Evolutionary conservation across 2,797 vertebrate species (phyloP), one percentile per base, ranked within the genome.

Genomic region (Sebastes aleutianus): DNA sequence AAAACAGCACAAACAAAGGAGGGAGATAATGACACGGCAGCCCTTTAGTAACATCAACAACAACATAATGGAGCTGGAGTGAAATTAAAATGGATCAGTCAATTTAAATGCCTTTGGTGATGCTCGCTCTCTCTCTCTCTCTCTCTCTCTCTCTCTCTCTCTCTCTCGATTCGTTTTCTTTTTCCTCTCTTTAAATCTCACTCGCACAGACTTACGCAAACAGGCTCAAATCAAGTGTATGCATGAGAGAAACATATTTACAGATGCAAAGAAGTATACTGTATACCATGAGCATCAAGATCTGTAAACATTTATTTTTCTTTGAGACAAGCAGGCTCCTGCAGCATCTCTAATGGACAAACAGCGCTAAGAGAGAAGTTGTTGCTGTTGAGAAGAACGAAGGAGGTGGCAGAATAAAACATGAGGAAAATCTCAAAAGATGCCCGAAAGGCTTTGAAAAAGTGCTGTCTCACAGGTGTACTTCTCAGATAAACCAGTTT

Each of bases 1-100:
- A 87, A 90, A 92, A 93, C 58, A 87, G 79, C 83, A 81, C 80
- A 91, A 87, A 90, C 85, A 92, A 91, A 87, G 87, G 83, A 72
- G 76, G 71, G 70, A 67, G 83, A 87, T 90, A 90, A 92, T 87
- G 88, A 90, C 84, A 85, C 16, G 80, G 87, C 75, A 82, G 88
- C 75, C 83, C 72, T 87, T 87, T 87, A 88, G 80, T 64, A 86
- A 84, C 90, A 88, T 79, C 84, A 75, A 80, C 79, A 76, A 88
- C 83, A 70, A 63, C 75, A 77, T 87, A 92, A 90, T 91, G 85
- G 86, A 90, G 66, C 80, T 59, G 72, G 62, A 83, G 86, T n/a
- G 77, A 89, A 93, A 92, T 89, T 91, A 91, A 86, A 91, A 83
- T 75, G 77, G 78, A 86, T 90, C 80, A 65, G 81, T 87, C 86